Conservation (phyloP, 2,797 vertebrate species). For the Pipistrellus nathusii region DNA sequence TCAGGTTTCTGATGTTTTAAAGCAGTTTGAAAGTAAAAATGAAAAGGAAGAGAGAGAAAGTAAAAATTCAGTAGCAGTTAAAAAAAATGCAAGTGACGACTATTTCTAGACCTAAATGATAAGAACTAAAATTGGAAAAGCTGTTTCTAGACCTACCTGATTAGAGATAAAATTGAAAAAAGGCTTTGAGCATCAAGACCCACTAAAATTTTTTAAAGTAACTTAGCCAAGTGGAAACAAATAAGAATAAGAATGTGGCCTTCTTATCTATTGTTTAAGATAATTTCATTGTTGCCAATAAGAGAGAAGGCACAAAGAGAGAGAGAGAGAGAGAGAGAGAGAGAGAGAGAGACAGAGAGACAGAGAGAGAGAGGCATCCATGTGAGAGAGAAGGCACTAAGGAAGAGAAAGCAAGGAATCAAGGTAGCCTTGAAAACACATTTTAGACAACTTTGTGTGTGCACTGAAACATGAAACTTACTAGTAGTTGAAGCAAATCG, state of each 20-base stretch:
- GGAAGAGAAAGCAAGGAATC: background rate
- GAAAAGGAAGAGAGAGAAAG: conserved; percentile 15
- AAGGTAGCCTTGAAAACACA: background rate
- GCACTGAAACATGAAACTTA: background rate
- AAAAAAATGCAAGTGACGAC: background rate
- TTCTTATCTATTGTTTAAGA: background rate
- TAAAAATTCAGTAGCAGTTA: background rate
- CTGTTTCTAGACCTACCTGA: background rate
- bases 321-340: too few species aligned
- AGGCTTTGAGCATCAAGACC: background rate
- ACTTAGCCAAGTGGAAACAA: background rate
- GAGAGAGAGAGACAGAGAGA: too few species aligned
- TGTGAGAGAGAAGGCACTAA: background rate
- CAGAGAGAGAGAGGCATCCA: too few species aligned
- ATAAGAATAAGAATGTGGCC: background rate
- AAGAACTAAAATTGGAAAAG: background rate
- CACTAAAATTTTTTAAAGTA: background rate
- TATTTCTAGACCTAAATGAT: background rate
- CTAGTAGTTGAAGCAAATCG: background rate
- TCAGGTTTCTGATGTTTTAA: background rate
- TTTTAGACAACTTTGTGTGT: background rate
- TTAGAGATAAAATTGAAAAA: background rate
- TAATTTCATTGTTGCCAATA: background rate
- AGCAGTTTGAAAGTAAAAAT: conserved; percentile 29
- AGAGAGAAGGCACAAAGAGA: background rate